Conservation (phyloP, 1,140 invertebrate genomes). For the Leptopilina boulardi region DNA sequence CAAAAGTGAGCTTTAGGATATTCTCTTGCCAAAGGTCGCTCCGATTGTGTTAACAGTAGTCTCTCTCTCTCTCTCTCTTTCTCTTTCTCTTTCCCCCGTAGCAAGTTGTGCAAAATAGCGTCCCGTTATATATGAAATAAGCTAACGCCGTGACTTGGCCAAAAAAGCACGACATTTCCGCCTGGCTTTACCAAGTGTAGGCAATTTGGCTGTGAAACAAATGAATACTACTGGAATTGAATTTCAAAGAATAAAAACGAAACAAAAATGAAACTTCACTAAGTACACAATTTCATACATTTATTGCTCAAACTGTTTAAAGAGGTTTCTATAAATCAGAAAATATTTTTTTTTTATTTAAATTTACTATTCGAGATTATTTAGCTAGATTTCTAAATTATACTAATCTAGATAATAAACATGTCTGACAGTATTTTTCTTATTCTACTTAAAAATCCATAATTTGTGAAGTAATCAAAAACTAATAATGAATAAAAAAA, state of each 20-base stretch:
- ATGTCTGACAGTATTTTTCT: no score
- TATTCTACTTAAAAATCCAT: no score
- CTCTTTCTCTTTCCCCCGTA: no score
- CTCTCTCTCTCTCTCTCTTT: background rate
- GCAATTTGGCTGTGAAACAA: constrained; percentile 63
- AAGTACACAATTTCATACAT: constrained; percentile 36
- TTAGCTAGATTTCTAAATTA: no score
- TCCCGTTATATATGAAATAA: constrained; percentile 58
- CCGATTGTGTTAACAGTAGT: constrained; percentile 58
- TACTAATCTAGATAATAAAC: no score
- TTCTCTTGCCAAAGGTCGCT: constrained; percentile 51
- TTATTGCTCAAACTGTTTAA: background rate
- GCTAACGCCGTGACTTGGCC: constrained; percentile 54
- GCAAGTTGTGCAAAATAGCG: constrained; percentile 43
- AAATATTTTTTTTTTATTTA: no score
- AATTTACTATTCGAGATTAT: background rate
- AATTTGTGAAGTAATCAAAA: no score
- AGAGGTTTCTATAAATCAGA: no score
- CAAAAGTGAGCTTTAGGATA: constrained; percentile 14
- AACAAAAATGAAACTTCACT: constrained; percentile 38
- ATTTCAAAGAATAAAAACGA: constrained; percentile 23
- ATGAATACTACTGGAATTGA: constrained; percentile 40
- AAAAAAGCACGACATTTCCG: constrained; percentile 51
- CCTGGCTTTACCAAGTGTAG: constrained; percentile 33
- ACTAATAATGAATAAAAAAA: no score